A percentile compares a stretch with the other conserved stretches of the same genome.
Evolutionary conservation across 92 coral and sea anemone genomes (phyloP).

Genomic region (Actinostola sp.): DNA sequence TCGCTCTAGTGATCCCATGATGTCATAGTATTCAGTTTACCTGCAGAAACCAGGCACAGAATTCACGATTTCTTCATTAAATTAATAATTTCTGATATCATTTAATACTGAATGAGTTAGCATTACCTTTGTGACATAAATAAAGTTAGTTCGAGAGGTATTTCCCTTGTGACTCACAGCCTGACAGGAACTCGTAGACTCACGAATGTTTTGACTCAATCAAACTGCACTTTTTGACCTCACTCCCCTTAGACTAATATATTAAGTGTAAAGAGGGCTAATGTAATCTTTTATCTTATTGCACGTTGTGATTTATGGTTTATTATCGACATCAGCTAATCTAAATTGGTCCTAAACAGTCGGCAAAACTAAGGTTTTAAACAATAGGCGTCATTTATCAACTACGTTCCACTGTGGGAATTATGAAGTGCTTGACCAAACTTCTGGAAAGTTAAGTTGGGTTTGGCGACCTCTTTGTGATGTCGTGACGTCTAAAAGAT

Average conservation of each 20-base stretch:
- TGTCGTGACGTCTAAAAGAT: not conserved
- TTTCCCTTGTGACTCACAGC: no score
- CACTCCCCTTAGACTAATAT: no score
- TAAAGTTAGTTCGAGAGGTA: no score
- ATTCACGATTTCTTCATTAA: no score
- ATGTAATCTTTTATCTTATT: not conserved
- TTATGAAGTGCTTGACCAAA: not conserved
- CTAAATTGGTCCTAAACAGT: not conserved
- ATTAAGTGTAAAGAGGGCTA: not conserved
- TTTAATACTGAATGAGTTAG: no score
- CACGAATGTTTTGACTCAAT: not conserved
- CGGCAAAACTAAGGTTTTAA: not conserved
- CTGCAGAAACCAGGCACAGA: not conserved
- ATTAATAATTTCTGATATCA: no score
- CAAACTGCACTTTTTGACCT: slow-evolving; percentile 12
- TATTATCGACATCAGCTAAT: not conserved
- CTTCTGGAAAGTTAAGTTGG: not conserved
- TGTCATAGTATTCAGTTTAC: not conserved
- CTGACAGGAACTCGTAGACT: slow-evolving; percentile 24
- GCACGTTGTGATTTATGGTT: not conserved
- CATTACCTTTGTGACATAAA: no score
- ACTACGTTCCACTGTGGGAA: not conserved
- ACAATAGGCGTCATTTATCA: not conserved
- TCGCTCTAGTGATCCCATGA: not conserved
- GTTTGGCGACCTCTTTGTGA: not conserved